Evolutionary conservation across 1,140 invertebrate species (phyloP).

Genomic region (Elysia chlorotica): DNA sequence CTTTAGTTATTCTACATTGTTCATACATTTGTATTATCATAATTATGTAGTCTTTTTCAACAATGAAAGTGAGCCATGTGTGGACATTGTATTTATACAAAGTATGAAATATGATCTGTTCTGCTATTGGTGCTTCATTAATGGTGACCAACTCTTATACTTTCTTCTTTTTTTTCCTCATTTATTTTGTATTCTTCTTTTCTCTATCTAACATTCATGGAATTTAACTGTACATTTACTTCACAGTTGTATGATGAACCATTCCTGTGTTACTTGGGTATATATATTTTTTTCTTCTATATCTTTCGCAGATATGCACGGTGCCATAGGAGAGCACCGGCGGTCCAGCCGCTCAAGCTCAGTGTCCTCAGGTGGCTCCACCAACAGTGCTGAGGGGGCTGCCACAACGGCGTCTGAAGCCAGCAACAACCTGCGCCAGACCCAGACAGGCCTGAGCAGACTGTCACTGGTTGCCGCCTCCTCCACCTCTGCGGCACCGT

Average conservation of each 20-base stretch:
- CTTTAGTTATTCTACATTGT: too few species aligned
- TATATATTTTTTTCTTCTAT: neutral
- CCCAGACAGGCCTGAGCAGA: neutral
- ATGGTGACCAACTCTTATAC: neutral
- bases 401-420: neutral
- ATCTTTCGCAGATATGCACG: constrained; percentile 3
- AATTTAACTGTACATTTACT: too few species aligned
- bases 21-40: too few species aligned
- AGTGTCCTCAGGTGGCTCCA: constrained; percentile 16
- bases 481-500: neutral
- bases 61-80: too few species aligned
- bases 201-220: neutral
- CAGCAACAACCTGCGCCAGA: neutral
- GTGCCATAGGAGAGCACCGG: constrained; percentile 18
- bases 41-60: too few species aligned
- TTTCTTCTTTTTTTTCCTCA: neutral
- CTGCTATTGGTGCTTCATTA: neutral
- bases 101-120: neutral
- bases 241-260: neutral
- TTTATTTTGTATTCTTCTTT: neutral
- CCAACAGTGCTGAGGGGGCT: constrained; percentile 3
- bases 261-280: neutral
- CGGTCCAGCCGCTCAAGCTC: constrained; percentile 10
- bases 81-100: too few species aligned
- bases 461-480: neutral